Conservation (phyloP, 1,140 invertebrate genomes). For the Octopus sinensis region DNA sequence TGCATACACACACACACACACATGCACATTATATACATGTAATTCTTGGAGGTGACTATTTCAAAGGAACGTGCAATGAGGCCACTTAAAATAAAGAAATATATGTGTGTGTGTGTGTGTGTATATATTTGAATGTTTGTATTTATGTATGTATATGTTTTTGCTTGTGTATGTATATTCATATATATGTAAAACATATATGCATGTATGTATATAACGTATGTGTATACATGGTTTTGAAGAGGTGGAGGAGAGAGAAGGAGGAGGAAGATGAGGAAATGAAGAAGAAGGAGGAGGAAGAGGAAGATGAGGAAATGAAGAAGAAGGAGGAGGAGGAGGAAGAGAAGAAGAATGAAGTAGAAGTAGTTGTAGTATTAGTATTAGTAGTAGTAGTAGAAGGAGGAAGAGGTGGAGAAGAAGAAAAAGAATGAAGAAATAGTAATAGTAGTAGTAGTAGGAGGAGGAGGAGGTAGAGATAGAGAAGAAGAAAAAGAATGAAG, state of each 20-base stretch:
- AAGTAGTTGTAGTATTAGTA: no score
- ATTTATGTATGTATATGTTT: background rate
- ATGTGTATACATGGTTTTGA: background rate
- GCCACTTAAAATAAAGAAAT: background rate
- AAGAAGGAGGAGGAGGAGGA: background rate
- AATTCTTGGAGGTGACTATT: no score
- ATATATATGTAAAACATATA: background rate
- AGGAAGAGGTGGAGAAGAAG: no score
- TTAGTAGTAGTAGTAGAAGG: no score
- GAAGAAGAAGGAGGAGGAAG: background rate
- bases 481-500: no score
- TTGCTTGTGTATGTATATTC: background rate
- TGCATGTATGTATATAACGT: background rate
- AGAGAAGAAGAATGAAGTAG: background rate
- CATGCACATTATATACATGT: no score
- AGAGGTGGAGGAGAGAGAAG: background rate
- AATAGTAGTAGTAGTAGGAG: no score
- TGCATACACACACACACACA: no score
- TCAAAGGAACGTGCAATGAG: no score
- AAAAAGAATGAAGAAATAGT: no score
- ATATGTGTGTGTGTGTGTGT: background rate
- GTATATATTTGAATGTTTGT: background rate
- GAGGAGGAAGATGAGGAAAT: background rate
- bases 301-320: background rate
- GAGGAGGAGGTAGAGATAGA: no score